Evolutionary conservation across 2,113 vertebrate species (phyloP).

Genomic region (Gambusia affinis): DNA sequence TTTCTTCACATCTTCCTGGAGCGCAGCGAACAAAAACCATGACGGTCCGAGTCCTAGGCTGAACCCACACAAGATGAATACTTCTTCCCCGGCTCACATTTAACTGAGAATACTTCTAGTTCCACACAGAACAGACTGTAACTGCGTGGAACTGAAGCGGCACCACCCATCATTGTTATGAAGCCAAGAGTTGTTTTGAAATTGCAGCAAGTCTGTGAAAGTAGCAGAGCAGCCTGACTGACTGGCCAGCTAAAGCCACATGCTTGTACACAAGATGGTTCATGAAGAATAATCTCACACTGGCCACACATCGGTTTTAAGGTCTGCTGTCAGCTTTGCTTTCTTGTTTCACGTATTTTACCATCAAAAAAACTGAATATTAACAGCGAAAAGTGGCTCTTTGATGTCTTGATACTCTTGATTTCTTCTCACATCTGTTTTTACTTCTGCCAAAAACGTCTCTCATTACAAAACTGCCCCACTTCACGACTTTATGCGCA

Average conservation of each 20-base stretch:
- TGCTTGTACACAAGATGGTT: neutral
- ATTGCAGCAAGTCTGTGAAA: too few relatives aligned
- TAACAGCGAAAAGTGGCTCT: neutral
- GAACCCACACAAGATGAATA: too few relatives aligned
- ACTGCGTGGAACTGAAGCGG: too few relatives aligned
- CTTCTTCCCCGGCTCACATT: too few relatives aligned
- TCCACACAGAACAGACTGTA: too few relatives aligned
- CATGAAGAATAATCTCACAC: neutral
- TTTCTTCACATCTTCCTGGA: neutral
- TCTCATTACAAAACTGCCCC: conserved; percentile 49
- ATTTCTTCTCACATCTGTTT: conserved; percentile 47
- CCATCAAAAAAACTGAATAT: neutral
- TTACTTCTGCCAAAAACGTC: conserved; percentile 42
- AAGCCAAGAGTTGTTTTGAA: too few relatives aligned
- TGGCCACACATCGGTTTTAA: neutral
- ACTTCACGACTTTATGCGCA: conserved; percentile 49
- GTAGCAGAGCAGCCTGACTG: too few relatives aligned
- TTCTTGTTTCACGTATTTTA: neutral
- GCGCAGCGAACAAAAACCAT: neutral
- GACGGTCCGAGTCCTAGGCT: too few relatives aligned
- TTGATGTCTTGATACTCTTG: neutral
- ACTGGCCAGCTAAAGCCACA: too few relatives aligned
- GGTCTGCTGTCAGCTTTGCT: neutral
- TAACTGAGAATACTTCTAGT: too few relatives aligned
- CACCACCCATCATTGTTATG: too few relatives aligned